Percentiles rank a stretch among this genome's conserved stretches.
These are phyloP conservation scores for Octonoba sinensis DNA, from an alignment of 2,888 invertebrate species.

Conservation along the genomic window DNA sequence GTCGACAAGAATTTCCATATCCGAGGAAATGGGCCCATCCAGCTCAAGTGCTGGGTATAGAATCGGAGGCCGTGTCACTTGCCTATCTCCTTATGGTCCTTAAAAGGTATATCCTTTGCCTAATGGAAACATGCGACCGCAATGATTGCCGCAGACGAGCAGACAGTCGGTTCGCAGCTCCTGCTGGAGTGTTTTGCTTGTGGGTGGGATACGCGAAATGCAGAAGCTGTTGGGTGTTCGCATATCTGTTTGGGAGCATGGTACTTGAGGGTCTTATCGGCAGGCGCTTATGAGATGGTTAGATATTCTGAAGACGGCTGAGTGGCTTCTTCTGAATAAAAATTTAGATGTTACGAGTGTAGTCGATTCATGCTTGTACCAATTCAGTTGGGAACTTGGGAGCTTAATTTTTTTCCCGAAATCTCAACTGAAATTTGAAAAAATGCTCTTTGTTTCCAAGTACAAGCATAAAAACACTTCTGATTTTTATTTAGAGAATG, in stretches of 20 bases:
- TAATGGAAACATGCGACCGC: conserved; percentile 28
- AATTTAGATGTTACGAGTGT: too few relatives aligned
- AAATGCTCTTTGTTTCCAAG: too few relatives aligned
- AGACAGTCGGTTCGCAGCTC: conserved; percentile 21
- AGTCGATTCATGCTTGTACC: too few relatives aligned
- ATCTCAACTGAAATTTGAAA: too few relatives aligned
- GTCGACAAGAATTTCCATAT: background rate
- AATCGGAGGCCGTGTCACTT: background rate
- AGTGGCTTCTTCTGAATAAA: too few relatives aligned
- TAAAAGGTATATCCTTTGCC: conserved; percentile 20
- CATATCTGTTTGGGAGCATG: conserved; percentile 22
- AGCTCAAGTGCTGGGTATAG: background rate
- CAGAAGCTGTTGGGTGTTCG: conserved; percentile 24
- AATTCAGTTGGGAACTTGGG: too few relatives aligned
- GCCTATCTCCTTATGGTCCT: conserved; percentile 14
- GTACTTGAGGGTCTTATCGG: conserved; percentile 11
- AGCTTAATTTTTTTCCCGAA: too few relatives aligned
- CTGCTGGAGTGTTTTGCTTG: conserved; percentile 12
- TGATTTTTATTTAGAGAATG: too few relatives aligned
- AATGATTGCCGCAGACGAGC: background rate
- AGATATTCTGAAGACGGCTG: too few relatives aligned
- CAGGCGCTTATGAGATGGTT: background rate
- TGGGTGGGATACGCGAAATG: conserved; percentile 23
- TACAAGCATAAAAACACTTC: too few relatives aligned
- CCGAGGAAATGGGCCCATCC: background rate